Base-by-base conservation (phyloP, 2,797 vertebrate genomes). In the Poeciliopsis paucimaculata region DNA sequence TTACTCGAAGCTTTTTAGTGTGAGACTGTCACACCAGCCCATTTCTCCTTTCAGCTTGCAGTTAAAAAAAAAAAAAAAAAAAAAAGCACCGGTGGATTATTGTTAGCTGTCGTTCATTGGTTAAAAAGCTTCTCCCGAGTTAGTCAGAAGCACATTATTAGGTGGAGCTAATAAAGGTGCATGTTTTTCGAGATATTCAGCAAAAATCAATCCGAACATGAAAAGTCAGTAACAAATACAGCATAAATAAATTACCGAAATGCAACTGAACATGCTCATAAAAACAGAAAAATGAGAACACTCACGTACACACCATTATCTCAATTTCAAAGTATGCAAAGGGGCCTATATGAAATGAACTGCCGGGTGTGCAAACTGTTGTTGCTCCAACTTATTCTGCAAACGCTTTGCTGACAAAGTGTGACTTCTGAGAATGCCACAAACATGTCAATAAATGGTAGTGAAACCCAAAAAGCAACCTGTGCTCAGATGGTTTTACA, bases 401-500 rank as follows among this genome's bases (percentile, higher is more conserved):
- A 76, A 53, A 64, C 20, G 45, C 75, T 36, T 72, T n/a, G n/a
- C 53, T 72, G 72, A 73, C 70, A 73, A 78, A 55, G 51, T 57
- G n/a, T 11, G 45, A 60, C n/a, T 78, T 47, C 53, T 62, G 60
- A 31, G 51, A 72, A 60, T 49, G 55, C 26, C 81, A 83, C 68
- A 78, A 78, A 80, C 36, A 1, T 64, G 53, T 71, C 68, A 77
- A 78, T 72, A 45, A 60, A 72, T 72, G 64, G 31, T 64, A 80
- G 62, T 57, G 57, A 46, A 74, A 70, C 53, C 51, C 34, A 53
- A 51, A 73, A 2, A 75, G 31, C 77, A 66, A 31, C 43, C 47
- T 12, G 70, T 26, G 76, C 68, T 82, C 16, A 79, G 74, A 84
- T 45, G 55, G 80, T 84, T 60, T 86, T 77, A 85, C 62, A 68